Evolutionary conservation across 2,797 vertebrate species (phyloP), one percentile per base, ranked within the genome.

Genomic region (Craterocephalus amniculus): DNA sequence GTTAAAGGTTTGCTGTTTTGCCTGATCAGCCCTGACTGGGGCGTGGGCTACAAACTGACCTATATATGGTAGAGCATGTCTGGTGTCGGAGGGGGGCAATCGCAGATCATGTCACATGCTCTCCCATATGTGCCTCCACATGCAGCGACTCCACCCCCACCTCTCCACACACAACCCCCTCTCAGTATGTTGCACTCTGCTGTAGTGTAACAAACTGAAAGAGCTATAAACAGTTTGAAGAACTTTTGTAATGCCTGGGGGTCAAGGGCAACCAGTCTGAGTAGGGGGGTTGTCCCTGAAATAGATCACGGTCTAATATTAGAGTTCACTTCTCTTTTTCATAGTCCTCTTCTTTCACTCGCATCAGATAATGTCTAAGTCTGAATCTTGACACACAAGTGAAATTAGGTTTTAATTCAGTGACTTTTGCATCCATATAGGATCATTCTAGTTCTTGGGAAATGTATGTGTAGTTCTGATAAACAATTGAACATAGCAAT

Each of bases 261-360:
- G 62, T 66, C 66, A 32, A 38, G 56, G 58, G 27, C 32, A 63
- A 32, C 63, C 58, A 69, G 71, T 64, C 57, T 66, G 51, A 52
- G 67, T 32, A 29, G 40, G 24, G 43, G 24, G 45, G 52, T 31
- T 77, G 57, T 43, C 63, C 34, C 68, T 20, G 14, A 84, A 82
- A 76, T 68, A 80, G 43, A 64, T n/a, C 31, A 10, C 62, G 36
- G 58, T 62, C 68, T 81, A 70, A 83, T 74, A 72, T 80, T 84
- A 80, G 59, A 40, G 10, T 57, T 63, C 62, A 60, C 74, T 61
- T 78, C 67, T 78, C 31, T 72, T 76, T 74, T 70, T 26, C 20
- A 36, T 55, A 31, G 32, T 70, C 34, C 38, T 43, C 22, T 54
- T 60, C 27, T 34, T 70, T 27, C 56, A 13, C 56, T 12, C 45